Percentiles rank a stretch among this genome's conserved stretches.
Evolutionary conservation across 2,797 vertebrate species (phyloP).

Genomic region (Dromococcyx pavoninus): DNA sequence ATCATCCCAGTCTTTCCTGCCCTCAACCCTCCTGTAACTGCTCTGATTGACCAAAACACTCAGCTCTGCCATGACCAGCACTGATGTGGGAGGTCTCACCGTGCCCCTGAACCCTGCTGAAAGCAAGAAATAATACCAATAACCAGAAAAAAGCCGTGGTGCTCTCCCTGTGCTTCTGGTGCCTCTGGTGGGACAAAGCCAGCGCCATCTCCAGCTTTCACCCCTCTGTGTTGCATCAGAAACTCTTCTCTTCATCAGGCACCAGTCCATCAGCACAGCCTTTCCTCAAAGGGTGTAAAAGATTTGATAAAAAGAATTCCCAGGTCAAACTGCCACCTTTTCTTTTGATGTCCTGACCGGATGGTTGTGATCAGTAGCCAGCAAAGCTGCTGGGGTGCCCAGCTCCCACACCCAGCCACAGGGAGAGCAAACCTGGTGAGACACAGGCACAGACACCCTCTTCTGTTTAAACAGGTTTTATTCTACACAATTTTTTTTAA

Average conservation of each 20-base stretch:
- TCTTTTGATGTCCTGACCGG: background rate
- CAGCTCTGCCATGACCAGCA: background rate
- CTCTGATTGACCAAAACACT: background rate
- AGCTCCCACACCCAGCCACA: rapidly evolving
- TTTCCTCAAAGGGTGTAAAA: background rate
- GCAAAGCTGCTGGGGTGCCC: background rate
- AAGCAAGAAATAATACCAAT: background rate
- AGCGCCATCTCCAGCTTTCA: background rate
- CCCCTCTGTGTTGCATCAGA: rapidly evolving
- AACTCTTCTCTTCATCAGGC: rapidly evolving
- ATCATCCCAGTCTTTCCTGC: rapidly evolving
- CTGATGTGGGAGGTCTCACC: background rate
- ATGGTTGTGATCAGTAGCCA: background rate
- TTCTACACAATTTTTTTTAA: slow-evolving; percentile 36
- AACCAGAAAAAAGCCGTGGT: too few species aligned
- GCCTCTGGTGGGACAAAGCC: background rate
- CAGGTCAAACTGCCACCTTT: background rate
- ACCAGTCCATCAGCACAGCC: background rate
- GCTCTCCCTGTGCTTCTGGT: background rate
- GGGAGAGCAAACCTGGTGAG: background rate
- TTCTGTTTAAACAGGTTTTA: slow-evolving; percentile 32
- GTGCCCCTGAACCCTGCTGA: background rate
- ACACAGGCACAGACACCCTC: background rate
- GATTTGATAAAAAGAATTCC: background rate
- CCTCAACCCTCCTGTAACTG: background rate